Evolutionary conservation across 2,113 vertebrate species (phyloP), one percentile per base, ranked within the genome.

Genomic region (Anguilla rostrata): DNA sequence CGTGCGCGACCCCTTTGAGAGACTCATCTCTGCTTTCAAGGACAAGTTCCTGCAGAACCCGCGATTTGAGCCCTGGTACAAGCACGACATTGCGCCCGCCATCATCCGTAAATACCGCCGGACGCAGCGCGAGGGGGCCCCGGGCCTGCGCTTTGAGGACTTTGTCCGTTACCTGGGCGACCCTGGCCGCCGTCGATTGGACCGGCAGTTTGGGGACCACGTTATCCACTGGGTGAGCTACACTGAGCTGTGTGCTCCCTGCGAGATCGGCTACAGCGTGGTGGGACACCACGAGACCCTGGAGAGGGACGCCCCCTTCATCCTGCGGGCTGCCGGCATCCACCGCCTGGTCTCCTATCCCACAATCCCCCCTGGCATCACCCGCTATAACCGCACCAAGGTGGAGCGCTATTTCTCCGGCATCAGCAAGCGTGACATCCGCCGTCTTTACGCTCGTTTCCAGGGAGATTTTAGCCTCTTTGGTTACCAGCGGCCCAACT

Each of bases 21-120:
- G 98, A 29, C 96, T 99, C 4, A 98, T 99, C 88, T 99, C 98
- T 63, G 98, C 98, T 0, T 99, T 99, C 93, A 99, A 99, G 91
- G 98, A 99, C 93, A 99, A 99, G 91, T 99, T 99, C 89, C 94
- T 99, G 87, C 96, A 97, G 90, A 99, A 99, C 84, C 98, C 98
- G 0, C 97, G 98, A 9, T 99, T 97, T 3, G 98, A 99, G 88
- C 98, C 98, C 0, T 99, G 98, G 98, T 99, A 99, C 92, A 96
- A 97, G 90, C 97, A 98, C 6, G 96, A 97, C 91, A 99, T 99
- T 1, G 98, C 98, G 20, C 98, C 98, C 0, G 96, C 95, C 92
- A 99, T 99, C 90, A 98, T 99, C 86, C 94, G 98, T 83, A 96
- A 91, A 93, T 95, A 95, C 85, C 97, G 96, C 87, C 95, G 95